Conservation (phyloP, 53 echinoderm and acorn worm genomes). For the Holothuria leucospilota region DNA sequence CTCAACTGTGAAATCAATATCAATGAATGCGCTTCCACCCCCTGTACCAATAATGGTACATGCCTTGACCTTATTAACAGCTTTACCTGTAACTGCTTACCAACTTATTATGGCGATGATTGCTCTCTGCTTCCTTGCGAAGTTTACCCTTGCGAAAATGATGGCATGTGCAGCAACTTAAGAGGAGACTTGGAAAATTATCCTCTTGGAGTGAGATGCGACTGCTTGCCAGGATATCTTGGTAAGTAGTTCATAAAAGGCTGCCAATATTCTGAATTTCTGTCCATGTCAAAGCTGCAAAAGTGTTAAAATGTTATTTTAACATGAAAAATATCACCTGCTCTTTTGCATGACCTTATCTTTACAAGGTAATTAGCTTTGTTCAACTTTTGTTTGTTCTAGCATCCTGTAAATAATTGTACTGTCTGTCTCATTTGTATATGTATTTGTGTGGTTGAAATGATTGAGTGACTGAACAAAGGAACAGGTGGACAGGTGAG, state of each 20-base stretch:
- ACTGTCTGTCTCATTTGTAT: too few relatives aligned
- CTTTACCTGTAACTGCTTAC: slow-evolving; percentile 66
- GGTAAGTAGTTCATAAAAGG: slow-evolving; percentile 46
- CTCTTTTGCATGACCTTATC: too few relatives aligned
- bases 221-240: slow-evolving; percentile 68
- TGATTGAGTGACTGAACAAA: too few relatives aligned
- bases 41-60: slow-evolving; percentile 73
- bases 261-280: too few relatives aligned
- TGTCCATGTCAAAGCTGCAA: too few relatives aligned
- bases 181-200: slow-evolving; percentile 43
- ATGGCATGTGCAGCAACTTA: slow-evolving; percentile 63
- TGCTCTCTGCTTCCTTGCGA: slow-evolving; percentile 79
- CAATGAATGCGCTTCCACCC: slow-evolving; percentile 76
- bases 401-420: too few relatives aligned
- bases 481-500: too few relatives aligned
- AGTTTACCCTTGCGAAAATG: slow-evolving; percentile 76
- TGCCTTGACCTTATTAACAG: slow-evolving; percentile 73
- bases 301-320: too few relatives aligned
- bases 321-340: too few relatives aligned
- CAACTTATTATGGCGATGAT: slow-evolving; percentile 69
- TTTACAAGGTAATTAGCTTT: too few relatives aligned
- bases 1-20: slow-evolving; percentile 73
- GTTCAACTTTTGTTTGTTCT: too few relatives aligned
- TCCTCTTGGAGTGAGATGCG: slow-evolving; percentile 67
- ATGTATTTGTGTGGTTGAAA: too few relatives aligned